Evolutionary conservation across 37 sponge, comb jelly and placozoan species (phyloP), one percentile per base, ranked within the genome.

Genomic region (Cladorhizidae sp.): DNA sequence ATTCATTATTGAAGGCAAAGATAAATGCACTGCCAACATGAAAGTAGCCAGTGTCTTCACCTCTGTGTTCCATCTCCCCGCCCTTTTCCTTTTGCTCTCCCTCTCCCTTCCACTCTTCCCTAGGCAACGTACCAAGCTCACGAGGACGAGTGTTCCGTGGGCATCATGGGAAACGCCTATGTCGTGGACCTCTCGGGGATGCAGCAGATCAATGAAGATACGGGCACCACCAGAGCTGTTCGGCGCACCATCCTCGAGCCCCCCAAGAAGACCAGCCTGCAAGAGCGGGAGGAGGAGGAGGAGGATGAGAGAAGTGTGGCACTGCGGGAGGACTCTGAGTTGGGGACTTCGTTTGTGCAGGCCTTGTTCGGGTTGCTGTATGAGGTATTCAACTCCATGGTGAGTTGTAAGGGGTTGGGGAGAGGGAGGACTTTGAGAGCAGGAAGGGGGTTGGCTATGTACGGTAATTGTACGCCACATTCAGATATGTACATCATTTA

Each of bases 171-270:
- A 56, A 82, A 76, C 37, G 57, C 67, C 18, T 96, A 96, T 58
- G 72, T 79, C 64, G 71, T 96, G 11, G 95, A 96, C 64, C 82
- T 96, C 18, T 23, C 49, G 2, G 43, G 79, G 9, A 85, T 91
- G 87, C 84, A 87, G 75, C 97, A 96, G 94, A 70, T 87, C 70
- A 93, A 92, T 87, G 91, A 90, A 54, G 85, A 93, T 51, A 87
- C 96, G 21, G 88, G 94, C 7, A 95, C 73, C 42, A 74, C 80
- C 43, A 80, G 96, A 17, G n/a, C 84, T 15, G 59, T 95, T 22
- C 73, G 87, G 32, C 58, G 88, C 3, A 78, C 54, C 41, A 64
- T 59, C 2, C 31, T 80, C 32, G 76, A 87, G 28, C 49, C 62
- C 35, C 43, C 78, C 61, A 63, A 75, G 28, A 31, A 74, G 20